phyloP scores from a whole-genome alignment of 2,113 vertebrate genomes.

The Nymphicus hollandicus region DNA sequence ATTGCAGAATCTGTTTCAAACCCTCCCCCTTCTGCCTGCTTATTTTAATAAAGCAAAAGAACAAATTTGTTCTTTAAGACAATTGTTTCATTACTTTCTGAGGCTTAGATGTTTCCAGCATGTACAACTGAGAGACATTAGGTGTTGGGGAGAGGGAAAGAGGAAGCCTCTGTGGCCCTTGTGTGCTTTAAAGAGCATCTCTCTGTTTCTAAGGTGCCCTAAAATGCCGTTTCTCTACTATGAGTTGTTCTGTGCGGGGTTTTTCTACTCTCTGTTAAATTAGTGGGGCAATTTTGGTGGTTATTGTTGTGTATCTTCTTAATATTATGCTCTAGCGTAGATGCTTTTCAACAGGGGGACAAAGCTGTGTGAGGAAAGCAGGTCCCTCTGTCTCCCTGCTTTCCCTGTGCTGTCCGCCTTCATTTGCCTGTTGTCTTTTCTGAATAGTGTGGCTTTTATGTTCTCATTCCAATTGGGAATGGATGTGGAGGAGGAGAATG shows the following conservation, averaged over 20 bases:
- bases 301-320: background rate
- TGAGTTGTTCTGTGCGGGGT: background rate
- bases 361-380: background rate
- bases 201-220: background rate
- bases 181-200: constrained; percentile 55
- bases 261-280: background rate
- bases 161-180: background rate
- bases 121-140: background rate
- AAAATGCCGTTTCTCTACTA: background rate
- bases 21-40: background rate
- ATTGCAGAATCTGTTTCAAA: background rate
- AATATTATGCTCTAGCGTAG: background rate
- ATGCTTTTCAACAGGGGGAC: background rate
- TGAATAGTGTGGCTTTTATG: background rate
- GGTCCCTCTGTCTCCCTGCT: background rate
- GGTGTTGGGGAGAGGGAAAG: background rate
- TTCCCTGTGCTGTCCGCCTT: background rate
- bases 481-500: background rate
- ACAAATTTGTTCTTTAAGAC: background rate
- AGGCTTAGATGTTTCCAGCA: background rate
- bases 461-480: background rate
- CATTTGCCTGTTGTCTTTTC: background rate
- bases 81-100: background rate
- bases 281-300: background rate
- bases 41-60: background rate